A percentile compares a stretch with the other conserved stretches of the same genome.
Conservation (phyloP, 2,113 vertebrate species). For the Pardalotus punctatus region DNA sequence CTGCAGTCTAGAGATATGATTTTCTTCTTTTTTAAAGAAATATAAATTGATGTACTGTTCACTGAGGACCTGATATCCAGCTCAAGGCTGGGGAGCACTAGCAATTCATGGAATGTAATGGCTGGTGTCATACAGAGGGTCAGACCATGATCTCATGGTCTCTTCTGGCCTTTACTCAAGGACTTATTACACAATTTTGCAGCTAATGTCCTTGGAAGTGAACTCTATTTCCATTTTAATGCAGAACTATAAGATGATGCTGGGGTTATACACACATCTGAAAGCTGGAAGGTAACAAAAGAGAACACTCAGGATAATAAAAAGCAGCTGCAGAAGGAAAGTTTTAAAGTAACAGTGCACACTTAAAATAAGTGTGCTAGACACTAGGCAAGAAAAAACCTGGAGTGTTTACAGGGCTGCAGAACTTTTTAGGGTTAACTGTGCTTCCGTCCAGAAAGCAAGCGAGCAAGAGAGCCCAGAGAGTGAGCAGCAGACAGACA, state of each 20-base stretch:
- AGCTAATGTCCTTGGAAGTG: neutral
- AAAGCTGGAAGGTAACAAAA: slow-evolving; percentile 16
- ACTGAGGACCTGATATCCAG: neutral
- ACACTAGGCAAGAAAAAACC: neutral
- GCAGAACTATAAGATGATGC: neutral
- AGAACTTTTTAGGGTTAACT: slow-evolving; percentile 42
- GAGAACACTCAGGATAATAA: neutral
- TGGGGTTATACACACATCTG: neutral
- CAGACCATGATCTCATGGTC: neutral
- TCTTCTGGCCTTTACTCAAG: neutral
- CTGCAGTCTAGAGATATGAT: neutral
- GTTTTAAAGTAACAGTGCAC: slow-evolving; percentile 12
- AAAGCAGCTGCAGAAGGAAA: slow-evolving; percentile 9
- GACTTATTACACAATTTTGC: neutral
- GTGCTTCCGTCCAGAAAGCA: neutral
- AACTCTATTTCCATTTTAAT: slow-evolving; percentile 21
- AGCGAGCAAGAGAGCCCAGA: neutral
- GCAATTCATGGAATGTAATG: neutral
- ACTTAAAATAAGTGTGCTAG: neutral
- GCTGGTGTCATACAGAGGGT: neutral
- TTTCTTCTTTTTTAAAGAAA: neutral
- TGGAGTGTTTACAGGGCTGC: neutral
- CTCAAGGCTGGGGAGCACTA: neutral
- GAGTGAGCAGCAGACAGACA: neutral
- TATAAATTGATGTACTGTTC: neutral